Evolutionary conservation across 2,113 vertebrate genomes (phyloP), one percentile per base, ranked within the genome.

Genomic region (Apodemus sylvaticus): DNA sequence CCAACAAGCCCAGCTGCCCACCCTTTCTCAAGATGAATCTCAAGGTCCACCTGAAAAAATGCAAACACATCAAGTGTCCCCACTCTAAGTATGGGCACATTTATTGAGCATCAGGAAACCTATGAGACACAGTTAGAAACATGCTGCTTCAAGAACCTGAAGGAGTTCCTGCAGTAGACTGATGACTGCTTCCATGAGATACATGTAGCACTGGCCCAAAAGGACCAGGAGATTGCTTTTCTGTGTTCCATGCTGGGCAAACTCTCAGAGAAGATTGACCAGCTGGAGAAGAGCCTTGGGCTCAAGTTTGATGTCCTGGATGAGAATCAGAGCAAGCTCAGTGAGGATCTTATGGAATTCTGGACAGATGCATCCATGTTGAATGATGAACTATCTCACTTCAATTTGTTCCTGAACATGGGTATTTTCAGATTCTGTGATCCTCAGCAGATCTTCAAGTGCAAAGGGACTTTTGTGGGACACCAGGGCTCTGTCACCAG

Each of bases 391-490:
- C 97, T 99, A 87, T 99, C 99, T 53, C 99, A 99, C 98, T 99
- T 99, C 98, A 99, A 99, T 0, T 99, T 99, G 90, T 99, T 99
- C 70, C 99, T 99, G 97, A 99, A 99, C 98, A 99, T 99, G 99
- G 99, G 99, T 86, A 99, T 99, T 98, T 98, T 99, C 42, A 99
- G 99, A 95, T 99, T 99, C 20, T 99, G 99, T 1, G 99, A 99
- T 93, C 99, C 99, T 12, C 99, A 99, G 99, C 99, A 99, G 98
- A 99, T 99, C 98, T 99, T 99, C 98, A 99, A 99, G 98, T 99
- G 99, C 98, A 99, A 99, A 97, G 99, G 99, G 34, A 99, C 99
- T 8, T 99, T 99, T 39, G 99, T 99, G 89, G 99, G 99, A 20
- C 99, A 99, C 98, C 99, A 99, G 97, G 99, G 99, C 90, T 99